Percentiles rank a stretch among this genome's conserved stretches.
Evolutionary conservation across 2,888 invertebrate species (phyloP).

Genomic region (Standfussiana lucernea): DNA sequence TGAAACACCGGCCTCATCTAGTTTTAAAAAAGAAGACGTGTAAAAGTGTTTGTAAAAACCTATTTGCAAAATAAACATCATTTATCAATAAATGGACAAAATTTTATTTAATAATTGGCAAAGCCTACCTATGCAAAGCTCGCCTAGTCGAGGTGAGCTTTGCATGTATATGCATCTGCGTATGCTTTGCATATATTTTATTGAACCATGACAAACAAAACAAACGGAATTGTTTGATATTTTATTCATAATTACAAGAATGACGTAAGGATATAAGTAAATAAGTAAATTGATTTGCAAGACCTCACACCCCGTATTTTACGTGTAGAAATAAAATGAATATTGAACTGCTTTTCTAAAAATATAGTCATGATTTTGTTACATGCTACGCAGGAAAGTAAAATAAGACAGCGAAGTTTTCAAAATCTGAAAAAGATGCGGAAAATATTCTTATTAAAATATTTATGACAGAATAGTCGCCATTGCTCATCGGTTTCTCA

Average conservation of each 20-base stretch:
- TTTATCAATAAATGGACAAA: too few species aligned
- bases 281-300: not conserved
- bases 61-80: too few species aligned
- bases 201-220: not conserved
- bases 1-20: too few species aligned
- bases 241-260: conserved; percentile 6
- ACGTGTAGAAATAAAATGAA: not conserved
- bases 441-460: not conserved
- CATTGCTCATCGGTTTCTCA: not conserved
- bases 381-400: conserved; percentile 54
- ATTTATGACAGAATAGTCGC: not conserved
- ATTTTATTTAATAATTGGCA: too few species aligned
- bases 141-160: too few species aligned
- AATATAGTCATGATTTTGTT: not conserved
- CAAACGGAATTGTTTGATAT: not conserved
- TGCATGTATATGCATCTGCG: too few species aligned
- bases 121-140: too few species aligned
- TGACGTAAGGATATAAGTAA: not conserved
- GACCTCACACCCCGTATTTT: not conserved
- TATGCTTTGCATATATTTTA: not conserved
- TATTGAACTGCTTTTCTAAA: not conserved
- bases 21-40: too few species aligned
- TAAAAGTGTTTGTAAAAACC: too few species aligned
- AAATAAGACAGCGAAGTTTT: conserved; percentile 70
- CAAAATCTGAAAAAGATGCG: conserved; percentile 66